phyloP scores from a whole-genome alignment of 1,140 invertebrate genomes.

The Paracyclopina nana region DNA sequence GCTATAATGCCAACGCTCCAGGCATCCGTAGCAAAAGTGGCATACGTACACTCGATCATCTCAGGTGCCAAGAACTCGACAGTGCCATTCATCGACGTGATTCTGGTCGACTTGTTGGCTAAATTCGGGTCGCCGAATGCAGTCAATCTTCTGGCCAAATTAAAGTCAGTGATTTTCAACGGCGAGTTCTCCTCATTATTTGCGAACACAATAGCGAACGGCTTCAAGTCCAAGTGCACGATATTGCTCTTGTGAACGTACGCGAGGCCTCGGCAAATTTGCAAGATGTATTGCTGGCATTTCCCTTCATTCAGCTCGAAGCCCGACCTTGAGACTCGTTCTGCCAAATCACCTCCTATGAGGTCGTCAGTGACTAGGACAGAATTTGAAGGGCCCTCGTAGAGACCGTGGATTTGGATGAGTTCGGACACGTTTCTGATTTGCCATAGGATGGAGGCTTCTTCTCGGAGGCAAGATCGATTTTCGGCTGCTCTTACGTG shows the following conservation, averaged over 20 bases:
- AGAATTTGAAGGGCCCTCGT: not conserved
- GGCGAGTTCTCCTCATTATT: not conserved
- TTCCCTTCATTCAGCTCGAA: slow-evolving; percentile 3
- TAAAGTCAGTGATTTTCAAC: slow-evolving; percentile 2
- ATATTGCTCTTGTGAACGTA: not conserved
- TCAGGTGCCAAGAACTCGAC: slow-evolving; percentile 8
- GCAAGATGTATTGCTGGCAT: not conserved
- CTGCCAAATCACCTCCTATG: slow-evolving; percentile 7
- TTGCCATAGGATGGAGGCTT: not conserved
- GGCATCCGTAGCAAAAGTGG: not conserved
- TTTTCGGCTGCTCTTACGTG: not conserved
- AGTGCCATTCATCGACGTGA: not conserved
- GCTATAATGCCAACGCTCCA: slow-evolving; percentile 12
- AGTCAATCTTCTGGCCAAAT: not conserved
- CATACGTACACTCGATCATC: slow-evolving; percentile 9
- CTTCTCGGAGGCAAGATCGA: not conserved
- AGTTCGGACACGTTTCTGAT: not conserved
- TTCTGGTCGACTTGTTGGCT: not conserved
- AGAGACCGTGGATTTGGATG: not conserved
- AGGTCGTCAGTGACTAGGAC: slow-evolving; percentile 12
- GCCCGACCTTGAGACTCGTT: not conserved
- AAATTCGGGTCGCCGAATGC: no score
- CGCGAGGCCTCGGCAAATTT: not conserved
- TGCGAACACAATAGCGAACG: slow-evolving; percentile 1
- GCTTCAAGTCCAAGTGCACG: slow-evolving; percentile 1